Conservation (phyloP, 1,140 invertebrate species). For the Globodera rostochiensis region DNA sequence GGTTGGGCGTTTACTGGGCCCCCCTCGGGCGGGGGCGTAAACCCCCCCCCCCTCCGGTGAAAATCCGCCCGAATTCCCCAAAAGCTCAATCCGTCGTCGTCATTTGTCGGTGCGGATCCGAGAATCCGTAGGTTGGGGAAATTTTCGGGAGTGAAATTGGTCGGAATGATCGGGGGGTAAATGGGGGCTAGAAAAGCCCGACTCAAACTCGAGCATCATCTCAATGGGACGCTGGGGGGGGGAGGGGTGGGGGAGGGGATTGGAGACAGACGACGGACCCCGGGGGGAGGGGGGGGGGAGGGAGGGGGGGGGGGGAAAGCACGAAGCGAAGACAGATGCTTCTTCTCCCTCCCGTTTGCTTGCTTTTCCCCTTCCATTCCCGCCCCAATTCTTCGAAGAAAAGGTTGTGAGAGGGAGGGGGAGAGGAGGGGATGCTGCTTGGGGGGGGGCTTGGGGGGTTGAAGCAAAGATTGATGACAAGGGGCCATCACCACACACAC, state of each 20-base stretch:
- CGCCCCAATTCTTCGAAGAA: neutral
- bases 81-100: no score
- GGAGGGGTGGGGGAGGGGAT: neutral
- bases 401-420: neutral
- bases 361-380: neutral
- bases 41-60: no score
- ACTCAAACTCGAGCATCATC: neutral
- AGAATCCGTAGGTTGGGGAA: neutral
- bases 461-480: neutral
- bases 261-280: neutral
- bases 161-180: neutral
- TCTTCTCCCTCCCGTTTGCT: neutral
- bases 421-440: no score
- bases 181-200: neutral
- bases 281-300: no score
- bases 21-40: neutral
- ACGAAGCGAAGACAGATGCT: neutral
- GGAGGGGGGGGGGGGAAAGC: neutral
- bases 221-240: neutral
- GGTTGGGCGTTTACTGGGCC: no score
- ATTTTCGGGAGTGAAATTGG: neutral
- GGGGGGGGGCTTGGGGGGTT: neutral
- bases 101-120: neutral
- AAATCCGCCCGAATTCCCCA: no score
- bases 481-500: neutral